Evolutionary conservation across 2,113 vertebrate genomes (phyloP), one percentile per base, ranked within the genome.

Genomic region (Empidonax traillii): DNA sequence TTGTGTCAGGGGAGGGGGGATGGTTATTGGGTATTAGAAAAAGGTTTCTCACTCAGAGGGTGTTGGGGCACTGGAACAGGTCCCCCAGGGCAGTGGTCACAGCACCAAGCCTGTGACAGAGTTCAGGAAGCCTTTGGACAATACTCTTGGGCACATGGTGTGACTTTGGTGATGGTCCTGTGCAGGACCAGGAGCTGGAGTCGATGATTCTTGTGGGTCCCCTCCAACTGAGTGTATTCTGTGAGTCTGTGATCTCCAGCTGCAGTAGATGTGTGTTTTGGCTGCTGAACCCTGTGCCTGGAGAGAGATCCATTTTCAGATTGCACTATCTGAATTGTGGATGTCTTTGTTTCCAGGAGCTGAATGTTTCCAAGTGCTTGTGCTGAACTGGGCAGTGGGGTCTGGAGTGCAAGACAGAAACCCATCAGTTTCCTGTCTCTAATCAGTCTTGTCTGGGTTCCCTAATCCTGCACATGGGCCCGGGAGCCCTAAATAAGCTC

Each of bases 251-350:
- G 16, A 18, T 43, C 20, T 87, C 33, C 51, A 84, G 10, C 3
- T 12, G 28, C 44, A 65, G 15, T 11, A 67, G 43, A 7, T 0
- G 2, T 1, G 2, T 25, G 24, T 90, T 85, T 82, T n/a, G 46
- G 18, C 41, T 85, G 25, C 39, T 74, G 33, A 93, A 55, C 49
- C 16, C 27, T 44, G 9, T 35, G 44, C 30, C 22, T 68, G 37
- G 49, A 30, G 35, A 28, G 35, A 27, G 7, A 59, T 72, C 31
- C 9, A 49, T 19, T 76, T 84, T 39, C 63, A 73, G 24, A n/a
- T 10, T 37, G 31, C 9, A 7, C 33, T 5, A 68, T 49, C 10
- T 49, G 58, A 72, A 58, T 37, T 0, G 0, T 58, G 37, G 2
- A 2, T 71, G 31, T 52, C 37, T 61, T 4, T 47, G 5, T 79